Conservation (phyloP, 2,797 vertebrate species). For the Cyclura pinguis region DNA sequence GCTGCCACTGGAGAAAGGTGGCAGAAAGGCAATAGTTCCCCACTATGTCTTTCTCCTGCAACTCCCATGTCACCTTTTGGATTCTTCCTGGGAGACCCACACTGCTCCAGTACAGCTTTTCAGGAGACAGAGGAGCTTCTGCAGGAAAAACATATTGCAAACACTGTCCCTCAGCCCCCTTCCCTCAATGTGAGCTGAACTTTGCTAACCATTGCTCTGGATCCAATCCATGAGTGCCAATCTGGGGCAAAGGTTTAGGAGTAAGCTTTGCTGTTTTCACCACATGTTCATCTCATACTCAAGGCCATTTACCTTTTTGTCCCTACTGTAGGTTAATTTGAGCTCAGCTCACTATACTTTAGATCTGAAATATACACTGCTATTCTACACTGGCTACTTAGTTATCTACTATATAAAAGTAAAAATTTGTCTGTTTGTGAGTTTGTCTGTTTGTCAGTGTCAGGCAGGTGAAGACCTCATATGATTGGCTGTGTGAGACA, state of each 20-base stretch:
- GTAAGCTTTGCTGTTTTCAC: not conserved
- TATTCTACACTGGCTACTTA: not conserved
- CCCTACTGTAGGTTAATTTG: not conserved
- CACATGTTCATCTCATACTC: not conserved
- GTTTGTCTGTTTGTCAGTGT: no score
- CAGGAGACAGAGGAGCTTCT: not conserved
- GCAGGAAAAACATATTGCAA: not conserved
- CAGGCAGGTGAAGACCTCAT: no score
- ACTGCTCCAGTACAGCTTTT: not conserved
- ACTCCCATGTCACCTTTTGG: not conserved
- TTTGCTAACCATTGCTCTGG: not conserved
- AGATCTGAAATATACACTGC: not conserved
- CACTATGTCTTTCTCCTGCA: not conserved
- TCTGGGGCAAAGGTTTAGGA: conserved; percentile 16
- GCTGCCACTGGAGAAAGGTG: not conserved
- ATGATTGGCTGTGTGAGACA: no score
- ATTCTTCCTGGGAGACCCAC: not conserved
- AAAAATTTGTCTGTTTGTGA: no score
- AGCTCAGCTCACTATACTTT: not conserved
- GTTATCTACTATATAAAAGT: no score
- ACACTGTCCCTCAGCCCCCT: not conserved
- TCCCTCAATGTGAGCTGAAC: not conserved
- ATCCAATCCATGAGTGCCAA: conserved; percentile 9
- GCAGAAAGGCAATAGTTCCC: not conserved
- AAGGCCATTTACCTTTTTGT: not conserved